Percentiles rank a stretch among this genome's conserved stretches.
phyloP scores from a whole-genome alignment of 2,797 vertebrate genomes.

The Odontamblyopus lacepedii region DNA sequence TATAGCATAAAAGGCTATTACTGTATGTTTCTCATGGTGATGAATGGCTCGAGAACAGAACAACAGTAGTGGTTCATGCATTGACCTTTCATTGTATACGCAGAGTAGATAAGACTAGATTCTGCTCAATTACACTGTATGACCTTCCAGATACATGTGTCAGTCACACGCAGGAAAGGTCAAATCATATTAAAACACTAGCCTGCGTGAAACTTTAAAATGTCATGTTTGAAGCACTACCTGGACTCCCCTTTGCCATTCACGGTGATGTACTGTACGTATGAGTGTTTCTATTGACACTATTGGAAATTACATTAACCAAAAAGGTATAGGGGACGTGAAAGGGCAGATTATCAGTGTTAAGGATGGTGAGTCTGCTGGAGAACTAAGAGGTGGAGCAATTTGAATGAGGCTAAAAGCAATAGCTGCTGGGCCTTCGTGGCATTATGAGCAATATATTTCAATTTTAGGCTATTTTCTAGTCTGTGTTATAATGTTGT shows the following conservation, averaged over 20 bases:
- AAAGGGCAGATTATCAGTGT: not conserved
- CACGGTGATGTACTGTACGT: not conserved
- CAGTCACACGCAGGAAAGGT: constrained; percentile 5
- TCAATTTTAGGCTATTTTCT: too few relatives aligned
- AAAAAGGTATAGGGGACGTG: not conserved
- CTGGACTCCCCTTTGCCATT: not conserved
- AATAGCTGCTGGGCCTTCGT: too few relatives aligned
- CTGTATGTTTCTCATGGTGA: constrained; percentile 1
- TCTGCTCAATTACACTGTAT: not conserved
- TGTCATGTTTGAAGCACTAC: not conserved
- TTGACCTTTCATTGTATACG: constrained; percentile 3
- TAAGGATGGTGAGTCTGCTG: too few relatives aligned
- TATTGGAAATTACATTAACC: not conserved
- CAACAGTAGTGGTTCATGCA: not conserved
- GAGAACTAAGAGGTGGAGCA: too few relatives aligned
- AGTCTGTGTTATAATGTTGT: too few relatives aligned
- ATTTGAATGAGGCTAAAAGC: too few relatives aligned
- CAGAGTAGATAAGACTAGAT: constrained; percentile 5
- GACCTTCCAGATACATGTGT: not conserved
- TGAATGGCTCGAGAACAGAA: not conserved
- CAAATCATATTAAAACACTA: constrained; percentile 16
- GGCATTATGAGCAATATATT: too few relatives aligned
- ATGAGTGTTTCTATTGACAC: not conserved
- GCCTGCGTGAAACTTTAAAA: not conserved
- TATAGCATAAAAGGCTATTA: not conserved